These are phyloP conservation scores for Picus viridis DNA, from an alignment of 2,797 vertebrate genomes.

Conservation along the genomic window DNA sequence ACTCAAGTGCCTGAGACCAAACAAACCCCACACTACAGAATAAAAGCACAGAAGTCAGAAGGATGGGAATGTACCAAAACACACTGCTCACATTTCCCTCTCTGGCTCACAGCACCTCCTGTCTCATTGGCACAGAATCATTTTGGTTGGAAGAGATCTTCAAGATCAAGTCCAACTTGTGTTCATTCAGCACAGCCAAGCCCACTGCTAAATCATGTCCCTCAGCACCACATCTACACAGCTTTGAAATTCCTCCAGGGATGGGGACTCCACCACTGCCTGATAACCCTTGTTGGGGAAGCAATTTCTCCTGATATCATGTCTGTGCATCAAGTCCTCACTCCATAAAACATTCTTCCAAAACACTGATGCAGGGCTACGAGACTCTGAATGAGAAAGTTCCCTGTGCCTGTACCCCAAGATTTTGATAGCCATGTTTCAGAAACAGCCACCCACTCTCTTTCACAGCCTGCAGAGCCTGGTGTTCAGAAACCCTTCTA, in stretches of 20 bases:
- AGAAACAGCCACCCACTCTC: not conserved
- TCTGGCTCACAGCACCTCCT: not conserved
- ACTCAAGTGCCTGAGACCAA: not conserved
- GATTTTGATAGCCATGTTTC: not conserved
- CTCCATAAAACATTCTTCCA: not conserved
- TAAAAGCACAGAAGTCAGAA: not conserved
- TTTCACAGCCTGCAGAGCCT: not conserved
- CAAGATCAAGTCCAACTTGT: too few species aligned
- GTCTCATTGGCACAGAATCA: not conserved
- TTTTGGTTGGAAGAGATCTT: too few species aligned
- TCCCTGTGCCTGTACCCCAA: not conserved
- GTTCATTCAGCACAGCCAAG: too few species aligned
- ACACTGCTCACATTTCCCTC: not conserved
- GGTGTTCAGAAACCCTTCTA: not conserved
- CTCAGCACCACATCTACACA: too few species aligned
- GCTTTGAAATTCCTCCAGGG: too few species aligned
- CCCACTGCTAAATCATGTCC: too few species aligned
- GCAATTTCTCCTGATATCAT: too few species aligned
- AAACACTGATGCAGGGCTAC: not conserved
- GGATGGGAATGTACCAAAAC: not conserved
- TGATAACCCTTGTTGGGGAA: too few species aligned
- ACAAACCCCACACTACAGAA: not conserved
- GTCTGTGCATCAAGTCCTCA: not conserved
- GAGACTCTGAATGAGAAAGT: not conserved
- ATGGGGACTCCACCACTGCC: too few species aligned